These are phyloP conservation scores for Macaria notata DNA, from an alignment of 2,888 invertebrate genomes.

Conservation along the genomic window DNA sequence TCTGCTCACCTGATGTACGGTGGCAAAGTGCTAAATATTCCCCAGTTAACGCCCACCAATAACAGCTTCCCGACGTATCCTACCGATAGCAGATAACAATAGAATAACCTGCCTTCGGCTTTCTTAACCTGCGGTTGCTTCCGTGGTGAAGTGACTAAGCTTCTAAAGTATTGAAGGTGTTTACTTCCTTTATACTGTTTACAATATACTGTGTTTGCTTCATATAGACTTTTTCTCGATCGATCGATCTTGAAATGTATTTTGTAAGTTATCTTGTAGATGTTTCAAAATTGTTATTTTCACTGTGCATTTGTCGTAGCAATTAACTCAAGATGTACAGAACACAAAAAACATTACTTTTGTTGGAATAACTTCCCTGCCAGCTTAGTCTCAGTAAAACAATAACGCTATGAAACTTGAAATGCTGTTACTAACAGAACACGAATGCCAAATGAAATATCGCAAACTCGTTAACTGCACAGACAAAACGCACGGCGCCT, in stretches of 20 bases:
- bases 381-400: too few species aligned
- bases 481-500: conserved; percentile 22
- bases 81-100: conserved; percentile 63
- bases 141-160: background rate
- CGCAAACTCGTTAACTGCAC: conserved; percentile 6
- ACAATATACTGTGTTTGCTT: too few species aligned
- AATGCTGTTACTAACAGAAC: background rate
- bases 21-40: conserved; percentile 49
- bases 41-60: conserved; percentile 52
- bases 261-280: too few species aligned
- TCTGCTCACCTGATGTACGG: conserved; percentile 49
- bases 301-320: too few species aligned
- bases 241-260: too few species aligned
- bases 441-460: background rate
- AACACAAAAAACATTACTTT: too few species aligned
- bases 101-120: conserved; percentile 49
- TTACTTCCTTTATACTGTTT: too few species aligned
- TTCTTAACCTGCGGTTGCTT: conserved; percentile 1
- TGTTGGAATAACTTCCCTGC: too few species aligned
- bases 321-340: too few species aligned
- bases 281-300: too few species aligned
- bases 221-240: too few species aligned
- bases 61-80: conserved; percentile 55
- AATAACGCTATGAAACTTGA: too few species aligned
- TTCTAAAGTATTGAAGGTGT: background rate